Evolutionary conservation across 2,888 invertebrate genomes (phyloP), one percentile per base, ranked within the genome.

Genomic region (Lucinisca nassula): DNA sequence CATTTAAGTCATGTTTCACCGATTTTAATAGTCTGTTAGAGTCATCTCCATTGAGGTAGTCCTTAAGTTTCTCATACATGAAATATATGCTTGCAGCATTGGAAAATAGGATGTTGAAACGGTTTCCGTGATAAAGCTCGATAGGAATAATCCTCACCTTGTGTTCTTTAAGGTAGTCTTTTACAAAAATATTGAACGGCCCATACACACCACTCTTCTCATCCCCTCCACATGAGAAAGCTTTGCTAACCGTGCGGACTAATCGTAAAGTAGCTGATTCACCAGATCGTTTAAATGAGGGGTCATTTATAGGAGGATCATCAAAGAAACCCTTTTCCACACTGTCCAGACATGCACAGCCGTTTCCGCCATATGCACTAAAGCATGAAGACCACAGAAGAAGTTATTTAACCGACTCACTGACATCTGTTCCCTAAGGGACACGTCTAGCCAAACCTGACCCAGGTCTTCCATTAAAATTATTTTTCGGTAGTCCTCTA

Each of bases 301-400:
- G 79, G 38, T 85, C 88, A 77, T 58, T 32, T n/a, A 85, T 82
- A 17, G 85, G 82, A n/a, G 82, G 67, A 21, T 32, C 35, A 21
- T 76, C 78, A 24, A 78, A 85, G 73, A 84, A 61, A 40, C 70
- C 81, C 12, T 80, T 86, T 76, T 92, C 88, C 51, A 81, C 77
- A 67, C 61, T 79, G 21, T 61, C 75, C 6, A 88, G 35, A 67
- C 32, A 35, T 35, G 35, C 35, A 3, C 35, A 35, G 67, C 67
- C 4, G 82, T 45, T 75, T 92, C 91, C n/a, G 91, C 90, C 30
- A 90, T 78, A 37, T 90, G 88, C 1, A 90, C 90, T 1, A 91
- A 70, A 14, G 82, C 55, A 55, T 92, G 92, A 4, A 92, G 75
- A 3, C 90, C 92, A 85, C 92, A 91, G 74, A 92, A 92, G 70